phyloP scores from a whole-genome alignment of 2,888 invertebrate genomes.

The Odontocolon sp. region DNA sequence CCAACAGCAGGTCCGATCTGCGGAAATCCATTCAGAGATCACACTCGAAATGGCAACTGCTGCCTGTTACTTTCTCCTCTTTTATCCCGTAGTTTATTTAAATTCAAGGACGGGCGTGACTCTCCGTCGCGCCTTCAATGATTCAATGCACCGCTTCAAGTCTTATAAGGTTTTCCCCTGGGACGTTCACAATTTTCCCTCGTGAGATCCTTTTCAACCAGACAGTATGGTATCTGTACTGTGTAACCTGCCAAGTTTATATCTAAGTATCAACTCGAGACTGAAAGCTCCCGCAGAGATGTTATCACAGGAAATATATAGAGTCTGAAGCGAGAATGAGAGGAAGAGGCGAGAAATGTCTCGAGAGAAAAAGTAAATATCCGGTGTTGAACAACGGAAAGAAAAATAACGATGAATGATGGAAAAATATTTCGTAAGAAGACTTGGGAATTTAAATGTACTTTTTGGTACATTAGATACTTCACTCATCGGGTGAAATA shows the following conservation, averaged over 20 bases:
- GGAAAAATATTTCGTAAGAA: neutral
- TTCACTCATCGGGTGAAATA: no score
- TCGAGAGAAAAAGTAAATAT: neutral
- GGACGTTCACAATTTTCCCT: neutral
- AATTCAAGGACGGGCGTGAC: neutral
- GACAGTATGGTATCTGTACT: neutral
- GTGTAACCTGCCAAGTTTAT: neutral
- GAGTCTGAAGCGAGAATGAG: neutral
- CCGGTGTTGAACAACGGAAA: neutral
- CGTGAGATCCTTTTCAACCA: neutral
- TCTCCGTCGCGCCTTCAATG: neutral
- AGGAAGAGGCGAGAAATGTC: no score
- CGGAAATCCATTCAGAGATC: constrained; percentile 8
- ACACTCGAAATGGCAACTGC: constrained; percentile 5
- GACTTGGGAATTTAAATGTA: neutral
- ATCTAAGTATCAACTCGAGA: neutral
- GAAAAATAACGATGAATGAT: neutral
- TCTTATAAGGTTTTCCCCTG: neutral
- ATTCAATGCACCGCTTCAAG: neutral
- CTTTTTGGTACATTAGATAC: no score
- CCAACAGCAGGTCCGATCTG: no score
- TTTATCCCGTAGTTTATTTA: neutral
- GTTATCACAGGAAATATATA: constrained; percentile 14
- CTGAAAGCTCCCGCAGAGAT: neutral
- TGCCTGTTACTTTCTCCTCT: constrained; percentile 4